Evolutionary conservation across 2,888 invertebrate species (phyloP), one percentile per base, ranked within the genome.

Genomic region (Cataglyphis cursor): DNA sequence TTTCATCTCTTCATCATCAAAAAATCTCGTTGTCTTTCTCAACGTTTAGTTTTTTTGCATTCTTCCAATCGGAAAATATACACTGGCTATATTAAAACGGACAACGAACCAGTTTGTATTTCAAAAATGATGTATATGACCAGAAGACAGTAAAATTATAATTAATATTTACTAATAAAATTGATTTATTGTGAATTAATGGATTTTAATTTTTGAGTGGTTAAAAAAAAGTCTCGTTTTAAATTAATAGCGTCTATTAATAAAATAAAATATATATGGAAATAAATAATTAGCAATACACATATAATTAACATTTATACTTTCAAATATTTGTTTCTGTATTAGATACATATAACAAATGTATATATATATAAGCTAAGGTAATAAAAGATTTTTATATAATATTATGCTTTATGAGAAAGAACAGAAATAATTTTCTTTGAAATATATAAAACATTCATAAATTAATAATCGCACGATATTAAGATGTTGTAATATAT

Each of bases 121-220:
- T 8, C 4, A 15, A 41, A 10, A 57, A 2, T 15, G 51, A 24
- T 65, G 65, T 10, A 54, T 66, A 54, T 44, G 12, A 18, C 21
- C 35, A 24, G n/a, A n/a, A 28, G 51, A 15, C 0, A 9, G 24
- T 38, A 38, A 65, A 68, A 76, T 57, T n/a, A 51, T 57, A 57
- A 57, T 51, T 51, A n/a, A 51, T 51, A 76, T 54, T 24, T 65
- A 44, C 35, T 68, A 31, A 41, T n/a, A n/a, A 54, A 66, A 12
- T 4, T 64, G 35, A 75, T 54, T 24, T 18, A 24, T 24, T 38
- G 6, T 8, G 51, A 35, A 51, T 64, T 51, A 15, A 75, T 38
- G 15, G 12, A 44, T 51, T n/a, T 64, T 21, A 64, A 64, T 35
- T 6, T 5, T n/a, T 21, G 54, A 65, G 3, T 8, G 51, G 9